A percentile compares a stretch with the other conserved stretches of the same genome.
Conservation (phyloP, 2,797 vertebrate genomes). For the Sciaenops ocellatus region DNA sequence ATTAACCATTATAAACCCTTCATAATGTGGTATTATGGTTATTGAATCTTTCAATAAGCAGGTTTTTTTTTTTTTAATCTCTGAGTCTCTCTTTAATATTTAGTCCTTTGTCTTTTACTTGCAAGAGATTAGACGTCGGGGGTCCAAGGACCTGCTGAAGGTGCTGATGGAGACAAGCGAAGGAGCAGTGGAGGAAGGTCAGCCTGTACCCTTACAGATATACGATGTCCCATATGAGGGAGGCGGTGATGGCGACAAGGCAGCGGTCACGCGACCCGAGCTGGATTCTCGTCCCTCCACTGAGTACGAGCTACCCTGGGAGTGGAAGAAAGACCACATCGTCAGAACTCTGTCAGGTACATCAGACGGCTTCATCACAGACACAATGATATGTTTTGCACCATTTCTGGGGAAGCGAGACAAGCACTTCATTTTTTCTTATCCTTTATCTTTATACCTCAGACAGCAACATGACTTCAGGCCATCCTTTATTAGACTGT, state of each 20-base stretch:
- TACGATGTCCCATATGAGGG: conserved; percentile 92
- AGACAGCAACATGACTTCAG: background rate
- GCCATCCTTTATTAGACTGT: background rate
- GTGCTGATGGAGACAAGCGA: conserved; percentile 84
- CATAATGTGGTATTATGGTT: background rate
- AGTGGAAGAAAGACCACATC: conserved; percentile 95
- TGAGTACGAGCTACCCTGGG: conserved; percentile 96
- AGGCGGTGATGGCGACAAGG: conserved; percentile 58
- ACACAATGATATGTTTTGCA: background rate
- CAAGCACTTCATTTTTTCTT: background rate
- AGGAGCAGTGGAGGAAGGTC: conserved; percentile 55
- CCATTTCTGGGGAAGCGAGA: too few species aligned
- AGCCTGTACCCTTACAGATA: conserved; percentile 83
- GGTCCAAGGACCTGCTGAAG: conserved; percentile 94
- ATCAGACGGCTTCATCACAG: background rate
- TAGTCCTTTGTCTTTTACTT: conserved; percentile 14
- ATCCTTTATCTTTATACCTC: background rate
- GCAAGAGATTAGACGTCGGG: conserved; percentile 92
- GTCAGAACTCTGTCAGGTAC: conserved; percentile 92
- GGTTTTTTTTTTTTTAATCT: background rate
- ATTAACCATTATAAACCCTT: background rate
- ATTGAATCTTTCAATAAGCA: background rate
- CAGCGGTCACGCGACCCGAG: conserved; percentile 82
- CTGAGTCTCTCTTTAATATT: background rate
- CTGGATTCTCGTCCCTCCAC: conserved; percentile 87